Evolutionary conservation across 2,797 vertebrate genomes (phyloP).

Genomic region (Zalophus californianus): DNA sequence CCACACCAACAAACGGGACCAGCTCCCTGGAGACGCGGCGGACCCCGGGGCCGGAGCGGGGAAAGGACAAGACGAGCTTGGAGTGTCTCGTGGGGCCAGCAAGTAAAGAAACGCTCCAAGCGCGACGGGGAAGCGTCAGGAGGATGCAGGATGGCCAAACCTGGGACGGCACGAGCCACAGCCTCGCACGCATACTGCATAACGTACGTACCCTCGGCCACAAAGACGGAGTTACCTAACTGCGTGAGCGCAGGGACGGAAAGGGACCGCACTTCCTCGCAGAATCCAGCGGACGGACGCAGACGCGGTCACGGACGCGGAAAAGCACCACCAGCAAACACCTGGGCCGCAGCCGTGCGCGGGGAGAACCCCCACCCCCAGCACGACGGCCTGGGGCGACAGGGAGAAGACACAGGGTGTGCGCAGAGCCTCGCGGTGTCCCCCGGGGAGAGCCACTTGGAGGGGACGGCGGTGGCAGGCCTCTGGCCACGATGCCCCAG

Average conservation of each 20-base stretch:
- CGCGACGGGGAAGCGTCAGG: fast-evolving
- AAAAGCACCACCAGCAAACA: too few relatives aligned
- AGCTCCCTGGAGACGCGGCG: not conserved
- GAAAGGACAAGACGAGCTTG: not conserved
- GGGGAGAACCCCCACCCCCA: not conserved
- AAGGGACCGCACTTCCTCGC: not conserved
- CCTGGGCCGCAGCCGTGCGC: too few relatives aligned
- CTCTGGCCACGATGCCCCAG: too few relatives aligned
- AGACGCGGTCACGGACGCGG: not conserved
- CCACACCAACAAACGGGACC: not conserved
- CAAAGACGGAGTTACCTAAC: too few relatives aligned
- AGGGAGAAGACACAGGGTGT: too few relatives aligned
- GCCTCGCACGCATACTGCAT: fast-evolving
- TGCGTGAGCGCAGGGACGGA: fast-evolving
- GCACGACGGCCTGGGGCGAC: not conserved
- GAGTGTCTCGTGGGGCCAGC: not conserved
- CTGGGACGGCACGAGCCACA: fast-evolving
- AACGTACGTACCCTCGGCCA: too few relatives aligned
- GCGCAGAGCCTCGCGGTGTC: not conserved
- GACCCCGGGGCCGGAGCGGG: not conserved
- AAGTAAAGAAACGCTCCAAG: not conserved
- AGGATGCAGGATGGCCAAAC: not conserved
- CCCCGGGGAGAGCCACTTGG: not conserved
- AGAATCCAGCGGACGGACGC: not conserved
- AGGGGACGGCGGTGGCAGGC: too few relatives aligned